These are phyloP conservation scores for Campylomormyrus tamandua DNA, from an alignment of 2,113 vertebrate genomes.

Conservation along the genomic window DNA sequence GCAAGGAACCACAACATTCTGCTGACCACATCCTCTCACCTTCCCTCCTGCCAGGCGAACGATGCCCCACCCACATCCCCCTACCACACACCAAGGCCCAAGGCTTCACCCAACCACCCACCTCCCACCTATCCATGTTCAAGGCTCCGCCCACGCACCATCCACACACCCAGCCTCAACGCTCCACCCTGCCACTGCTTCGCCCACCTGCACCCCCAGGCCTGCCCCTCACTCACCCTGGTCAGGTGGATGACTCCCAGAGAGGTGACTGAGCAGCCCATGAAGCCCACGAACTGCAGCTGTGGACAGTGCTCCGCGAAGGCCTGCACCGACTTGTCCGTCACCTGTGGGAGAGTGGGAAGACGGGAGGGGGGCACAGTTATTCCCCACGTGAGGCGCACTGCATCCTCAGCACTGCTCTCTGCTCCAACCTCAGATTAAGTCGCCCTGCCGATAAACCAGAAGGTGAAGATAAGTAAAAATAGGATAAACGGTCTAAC, in stretches of 20 bases:
- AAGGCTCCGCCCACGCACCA: neutral
- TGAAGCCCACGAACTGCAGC: slow-evolving; percentile 94
- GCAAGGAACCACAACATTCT: neutral
- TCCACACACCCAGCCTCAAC: neutral
- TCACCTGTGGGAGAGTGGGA: slow-evolving; percentile 66
- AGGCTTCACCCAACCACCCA: neutral
- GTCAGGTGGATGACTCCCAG: slow-evolving; percentile 96
- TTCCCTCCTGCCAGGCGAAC: neutral
- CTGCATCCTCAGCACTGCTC: neutral
- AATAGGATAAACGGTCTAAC: neutral
- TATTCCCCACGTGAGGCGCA: neutral
- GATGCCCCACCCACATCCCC: neutral
- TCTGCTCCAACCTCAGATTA: neutral
- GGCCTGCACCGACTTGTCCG: slow-evolving; percentile 84
- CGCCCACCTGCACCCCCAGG: neutral
- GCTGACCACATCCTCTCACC: neutral
- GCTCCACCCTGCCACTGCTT: neutral
- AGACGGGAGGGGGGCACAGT: neutral
- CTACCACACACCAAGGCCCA: neutral
- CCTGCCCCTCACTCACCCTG: slow-evolving; percentile 66
- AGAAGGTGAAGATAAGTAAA: neutral
- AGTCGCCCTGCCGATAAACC: neutral
- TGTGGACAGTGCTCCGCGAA: slow-evolving; percentile 92
- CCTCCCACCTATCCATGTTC: no score
- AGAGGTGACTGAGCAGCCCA: slow-evolving; percentile 97